Conservation (phyloP, 2,888 invertebrate genomes). For the Drosophila histrio region DNA sequence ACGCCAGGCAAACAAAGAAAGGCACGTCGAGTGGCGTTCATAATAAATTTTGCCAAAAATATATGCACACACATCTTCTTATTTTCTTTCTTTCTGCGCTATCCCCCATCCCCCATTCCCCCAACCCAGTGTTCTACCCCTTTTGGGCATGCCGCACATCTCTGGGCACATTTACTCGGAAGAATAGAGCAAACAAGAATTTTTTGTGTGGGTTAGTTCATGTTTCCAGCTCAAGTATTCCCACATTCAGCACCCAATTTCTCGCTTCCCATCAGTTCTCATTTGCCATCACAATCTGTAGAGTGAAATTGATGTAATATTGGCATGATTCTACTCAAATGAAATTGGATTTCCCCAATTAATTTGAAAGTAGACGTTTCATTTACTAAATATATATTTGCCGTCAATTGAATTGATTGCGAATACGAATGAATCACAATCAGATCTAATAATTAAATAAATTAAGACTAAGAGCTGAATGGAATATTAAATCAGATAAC, state of each 20-base stretch:
- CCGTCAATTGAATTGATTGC: neutral
- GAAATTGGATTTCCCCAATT: conserved; percentile 1
- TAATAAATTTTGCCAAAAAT: conserved; percentile 60
- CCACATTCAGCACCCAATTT: neutral
- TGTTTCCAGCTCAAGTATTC: conserved; percentile 37
- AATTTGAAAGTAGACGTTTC: neutral
- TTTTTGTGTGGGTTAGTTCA: conserved; percentile 66
- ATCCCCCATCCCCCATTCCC: no score
- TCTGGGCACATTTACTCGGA: neutral
- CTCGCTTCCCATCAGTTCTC: neutral
- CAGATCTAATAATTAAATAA: neutral
- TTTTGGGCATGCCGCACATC: neutral
- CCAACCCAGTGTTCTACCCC: neutral
- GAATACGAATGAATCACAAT: neutral
- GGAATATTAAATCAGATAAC: neutral
- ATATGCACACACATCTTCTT: conserved; percentile 4
- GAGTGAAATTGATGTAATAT: neutral
- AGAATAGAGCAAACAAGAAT: conserved; percentile 39
- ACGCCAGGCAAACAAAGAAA: conserved; percentile 26
- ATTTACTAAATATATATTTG: neutral
- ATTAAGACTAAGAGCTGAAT: neutral
- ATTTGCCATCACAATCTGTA: neutral
- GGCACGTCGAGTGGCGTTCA: conserved; percentile 15
- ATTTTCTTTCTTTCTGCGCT: no score
- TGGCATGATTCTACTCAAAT: neutral